Evolutionary conservation across 2,797 vertebrate genomes (phyloP).

Genomic region (Pteronotus mesoamericanus): DNA sequence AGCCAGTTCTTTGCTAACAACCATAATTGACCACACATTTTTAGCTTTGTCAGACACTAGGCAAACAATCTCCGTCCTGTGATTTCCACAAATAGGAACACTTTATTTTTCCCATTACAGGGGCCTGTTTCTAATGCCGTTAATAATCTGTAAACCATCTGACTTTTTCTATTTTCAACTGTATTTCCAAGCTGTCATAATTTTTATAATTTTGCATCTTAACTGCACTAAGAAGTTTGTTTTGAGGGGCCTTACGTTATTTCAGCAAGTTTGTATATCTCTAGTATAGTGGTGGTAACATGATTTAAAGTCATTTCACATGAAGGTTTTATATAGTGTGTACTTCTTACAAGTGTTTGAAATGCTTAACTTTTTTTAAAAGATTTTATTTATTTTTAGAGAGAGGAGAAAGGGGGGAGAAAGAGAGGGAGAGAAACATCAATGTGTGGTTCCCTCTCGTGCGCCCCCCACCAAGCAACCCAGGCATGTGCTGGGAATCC

Average conservation of each 20-base stretch:
- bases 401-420: too few species aligned
- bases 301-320: neutral
- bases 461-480: too few species aligned
- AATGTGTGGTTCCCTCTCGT: too few species aligned
- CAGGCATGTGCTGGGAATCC: too few species aligned
- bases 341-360: neutral
- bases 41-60: neutral
- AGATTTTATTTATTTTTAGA: too few species aligned
- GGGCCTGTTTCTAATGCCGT: neutral
- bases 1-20: neutral
- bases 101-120: neutral
- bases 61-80: neutral
- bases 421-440: too few species aligned
- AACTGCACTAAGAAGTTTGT: neutral
- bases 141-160: neutral
- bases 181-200: slow-evolving; percentile 6
- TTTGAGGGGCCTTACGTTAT: neutral
- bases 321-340: neutral
- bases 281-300: neutral
- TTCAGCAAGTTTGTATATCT: neutral
- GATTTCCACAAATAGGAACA: neutral
- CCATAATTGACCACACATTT: neutral
- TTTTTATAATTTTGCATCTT: slow-evolving; percentile 4
- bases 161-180: neutral
- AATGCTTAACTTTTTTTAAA: too few species aligned